These are phyloP conservation scores for Iselma pallidipennis DNA, from an alignment of 2,888 invertebrate species.

Conservation along the genomic window DNA sequence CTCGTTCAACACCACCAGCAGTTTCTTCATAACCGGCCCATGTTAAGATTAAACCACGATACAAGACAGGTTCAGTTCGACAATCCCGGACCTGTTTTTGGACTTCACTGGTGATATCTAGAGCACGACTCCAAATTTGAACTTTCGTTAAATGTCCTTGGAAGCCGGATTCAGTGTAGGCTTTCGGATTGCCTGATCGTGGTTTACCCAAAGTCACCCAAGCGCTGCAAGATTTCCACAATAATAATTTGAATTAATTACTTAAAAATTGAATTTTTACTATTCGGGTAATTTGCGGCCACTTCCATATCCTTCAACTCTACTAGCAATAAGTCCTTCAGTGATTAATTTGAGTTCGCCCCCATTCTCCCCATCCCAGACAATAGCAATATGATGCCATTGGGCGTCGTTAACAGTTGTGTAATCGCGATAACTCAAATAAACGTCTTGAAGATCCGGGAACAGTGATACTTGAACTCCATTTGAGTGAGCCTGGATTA, in stretches of 20 bases:
- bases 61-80: constrained; percentile 88
- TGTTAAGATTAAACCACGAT: constrained; percentile 81
- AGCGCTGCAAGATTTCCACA: constrained; percentile 63
- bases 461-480: constrained; percentile 92
- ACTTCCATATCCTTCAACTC: constrained; percentile 84
- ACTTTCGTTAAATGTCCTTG: constrained; percentile 93
- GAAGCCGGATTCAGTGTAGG: constrained; percentile 89
- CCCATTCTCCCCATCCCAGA: constrained; percentile 89
- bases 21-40: constrained; percentile 95
- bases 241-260: background rate
- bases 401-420: constrained; percentile 94
- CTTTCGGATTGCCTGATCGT: constrained; percentile 76
- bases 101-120: constrained; percentile 90
- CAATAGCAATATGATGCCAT: constrained; percentile 94
- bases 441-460: constrained; percentile 85
- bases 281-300: constrained; percentile 81
- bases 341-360: constrained; percentile 89
- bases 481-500: constrained; percentile 89
- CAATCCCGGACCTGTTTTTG: constrained; percentile 94
- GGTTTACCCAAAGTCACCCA: constrained; percentile 94
- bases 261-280: constrained; percentile 60
- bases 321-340: constrained; percentile 94
- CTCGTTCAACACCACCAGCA: constrained; percentile 85
- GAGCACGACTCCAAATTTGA: constrained; percentile 90
- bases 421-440: constrained; percentile 87